These are phyloP conservation scores for Lepidurus apus DNA, from an alignment of 1,140 invertebrate genomes.

Conservation along the genomic window DNA sequence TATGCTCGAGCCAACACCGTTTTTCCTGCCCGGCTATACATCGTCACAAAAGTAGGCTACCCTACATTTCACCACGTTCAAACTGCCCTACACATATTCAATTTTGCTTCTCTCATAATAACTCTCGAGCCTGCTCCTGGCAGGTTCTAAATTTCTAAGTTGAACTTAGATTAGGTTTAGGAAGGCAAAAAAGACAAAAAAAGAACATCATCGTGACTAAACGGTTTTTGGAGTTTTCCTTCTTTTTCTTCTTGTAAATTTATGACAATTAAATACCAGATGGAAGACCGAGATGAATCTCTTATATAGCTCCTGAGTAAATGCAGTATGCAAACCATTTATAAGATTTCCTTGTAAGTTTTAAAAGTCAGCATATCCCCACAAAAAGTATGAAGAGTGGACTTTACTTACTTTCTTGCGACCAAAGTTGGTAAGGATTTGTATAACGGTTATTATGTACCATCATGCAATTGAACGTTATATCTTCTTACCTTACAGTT, in stretches of 20 bases:
- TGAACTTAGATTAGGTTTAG: background rate
- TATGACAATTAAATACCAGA: background rate
- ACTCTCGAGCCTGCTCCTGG: background rate
- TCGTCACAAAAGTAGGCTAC: background rate
- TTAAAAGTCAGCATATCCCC: too few species aligned
- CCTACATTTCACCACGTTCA: slow-evolving; percentile 12
- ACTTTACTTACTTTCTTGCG: too few species aligned
- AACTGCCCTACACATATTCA: background rate
- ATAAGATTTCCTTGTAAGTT: too few species aligned
- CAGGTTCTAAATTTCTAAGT: background rate
- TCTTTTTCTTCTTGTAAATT: background rate
- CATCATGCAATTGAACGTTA: background rate
- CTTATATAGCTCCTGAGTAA: too few species aligned
- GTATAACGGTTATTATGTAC: background rate
- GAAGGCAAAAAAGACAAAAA: background rate
- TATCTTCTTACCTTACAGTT: background rate
- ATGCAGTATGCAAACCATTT: too few species aligned
- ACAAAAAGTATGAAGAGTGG: too few species aligned
- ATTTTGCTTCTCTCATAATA: background rate
- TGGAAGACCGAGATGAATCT: too few species aligned
- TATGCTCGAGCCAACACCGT: background rate
- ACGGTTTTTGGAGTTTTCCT: background rate
- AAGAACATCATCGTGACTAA: background rate
- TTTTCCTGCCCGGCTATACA: background rate
- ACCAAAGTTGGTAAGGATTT: background rate